Evolutionary conservation across 1,140 invertebrate genomes (phyloP), one percentile per base, ranked within the genome.

Genomic region (Halotydeus destructor): DNA sequence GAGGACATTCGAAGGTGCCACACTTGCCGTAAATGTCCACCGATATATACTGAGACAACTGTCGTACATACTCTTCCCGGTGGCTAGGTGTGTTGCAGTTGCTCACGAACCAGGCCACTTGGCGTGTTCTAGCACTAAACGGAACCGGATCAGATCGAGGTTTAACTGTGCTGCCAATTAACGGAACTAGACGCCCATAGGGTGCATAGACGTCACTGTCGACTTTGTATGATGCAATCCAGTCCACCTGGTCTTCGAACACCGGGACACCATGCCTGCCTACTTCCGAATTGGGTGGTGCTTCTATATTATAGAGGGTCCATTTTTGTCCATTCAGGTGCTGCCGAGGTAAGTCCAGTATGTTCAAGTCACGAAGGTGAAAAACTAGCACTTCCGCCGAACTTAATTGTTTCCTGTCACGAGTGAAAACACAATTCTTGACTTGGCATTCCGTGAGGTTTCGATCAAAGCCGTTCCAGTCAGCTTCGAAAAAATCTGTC

Each of bases 61-160:
- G 30, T 24, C 41, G 27, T 30, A 50, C 47, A 34, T 51, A 49
- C 19, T 46, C 24, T 23, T 56, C 41, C 22, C 58, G 27, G 1
- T 49, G 41, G 26, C 38, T 40, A 2, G 44, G 22, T 6, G 47
- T 41, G 6, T 42, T 9, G 38, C 55, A 56, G 41, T 56, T 50
- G 3, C 56, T 59, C 3, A 62, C 58, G 28, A 64, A 57, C 54
- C 59, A 61, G 0, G 58, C 61, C 4, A 54, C 59, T 34, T n/a
- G n/a, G 1, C 11, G 28, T 14, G 14, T 30, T 30, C 11, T 12
- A n/a, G n/a, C n/a, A n/a, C 9, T 30, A 5, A n/a, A n/a, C 28
- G 28, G 11, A 14, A 12, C 14, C 28, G 11, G 11, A 14, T n/a
- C n/a, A n/a, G n/a, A n/a, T n/a, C n/a, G n/a, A n/a, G n/a, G n/a